phyloP scores from a whole-genome alignment of 2,888 invertebrate genomes.

The Drosophila kokeensis region DNA sequence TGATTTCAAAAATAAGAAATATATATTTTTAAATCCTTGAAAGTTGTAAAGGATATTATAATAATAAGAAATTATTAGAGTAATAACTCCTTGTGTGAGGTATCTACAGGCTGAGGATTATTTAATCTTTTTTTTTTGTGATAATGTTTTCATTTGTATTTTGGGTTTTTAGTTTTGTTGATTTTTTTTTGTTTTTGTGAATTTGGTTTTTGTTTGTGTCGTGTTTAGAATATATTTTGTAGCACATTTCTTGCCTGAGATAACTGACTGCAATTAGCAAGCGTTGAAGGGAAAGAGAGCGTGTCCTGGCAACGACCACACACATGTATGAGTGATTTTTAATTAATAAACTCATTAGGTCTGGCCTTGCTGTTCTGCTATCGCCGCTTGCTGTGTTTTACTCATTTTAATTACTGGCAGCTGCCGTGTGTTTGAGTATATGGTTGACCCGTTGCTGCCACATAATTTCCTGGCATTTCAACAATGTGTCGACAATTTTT shows the following conservation, averaged over 20 bases:
- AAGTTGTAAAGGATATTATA: neutral
- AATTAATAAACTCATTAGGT: constrained; percentile 80
- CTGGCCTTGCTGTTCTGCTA: constrained; percentile 32
- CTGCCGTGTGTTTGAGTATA: constrained; percentile 50
- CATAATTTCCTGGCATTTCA: constrained; percentile 78
- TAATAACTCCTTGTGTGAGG: neutral
- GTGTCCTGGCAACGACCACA: constrained; percentile 34
- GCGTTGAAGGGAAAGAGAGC: constrained; percentile 16
- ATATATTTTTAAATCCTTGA: neutral
- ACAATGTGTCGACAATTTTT: constrained; percentile 73
- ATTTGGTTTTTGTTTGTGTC: constrained; percentile 24
- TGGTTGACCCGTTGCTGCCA: constrained; percentile 55
- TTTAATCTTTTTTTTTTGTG: neutral
- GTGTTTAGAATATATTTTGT: constrained; percentile 58
- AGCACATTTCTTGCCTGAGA: constrained; percentile 34
- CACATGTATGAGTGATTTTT: constrained; percentile 65
- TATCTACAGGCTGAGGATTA: neutral
- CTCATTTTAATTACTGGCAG: constrained; percentile 79
- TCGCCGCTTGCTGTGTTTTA: constrained; percentile 46
- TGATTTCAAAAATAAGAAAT: neutral
- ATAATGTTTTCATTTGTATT: neutral
- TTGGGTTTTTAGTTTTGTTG: neutral
- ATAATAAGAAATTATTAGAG: neutral
- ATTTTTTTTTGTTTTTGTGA: neutral
- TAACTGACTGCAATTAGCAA: constrained; percentile 49